These are phyloP conservation scores for Knipowitschia caucasica DNA, from an alignment of 2,797 vertebrate genomes.

Conservation along the genomic window DNA sequence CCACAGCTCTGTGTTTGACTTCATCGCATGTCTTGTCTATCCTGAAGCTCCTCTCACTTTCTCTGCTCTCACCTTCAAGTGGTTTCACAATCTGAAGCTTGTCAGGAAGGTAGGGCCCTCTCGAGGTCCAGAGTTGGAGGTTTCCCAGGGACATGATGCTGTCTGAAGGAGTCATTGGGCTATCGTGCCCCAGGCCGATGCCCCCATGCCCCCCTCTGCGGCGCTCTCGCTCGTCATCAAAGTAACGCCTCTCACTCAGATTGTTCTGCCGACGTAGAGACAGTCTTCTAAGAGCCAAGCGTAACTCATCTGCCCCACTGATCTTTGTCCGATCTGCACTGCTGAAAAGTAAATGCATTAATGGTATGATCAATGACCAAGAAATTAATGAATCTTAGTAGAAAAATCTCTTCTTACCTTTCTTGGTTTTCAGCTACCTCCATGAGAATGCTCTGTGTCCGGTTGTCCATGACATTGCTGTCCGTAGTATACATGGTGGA, in stretches of 20 bases:
- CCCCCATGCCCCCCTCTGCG: conserved; percentile 78
- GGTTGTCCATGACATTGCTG: conserved; percentile 84
- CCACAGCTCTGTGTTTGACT: conserved; percentile 9
- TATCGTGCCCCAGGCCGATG: conserved; percentile 65
- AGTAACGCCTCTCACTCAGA: conserved; percentile 90
- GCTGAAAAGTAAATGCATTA: conserved; percentile 9
- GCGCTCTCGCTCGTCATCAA: conserved; percentile 90
- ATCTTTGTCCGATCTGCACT: conserved; percentile 79
- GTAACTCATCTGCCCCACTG: conserved; percentile 87
- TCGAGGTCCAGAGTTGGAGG: conserved; percentile 86
- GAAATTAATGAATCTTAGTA: not conserved
- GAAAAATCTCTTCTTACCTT: conserved; percentile 34
- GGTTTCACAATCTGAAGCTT: conserved; percentile 99
- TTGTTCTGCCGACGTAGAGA: conserved; percentile 94
- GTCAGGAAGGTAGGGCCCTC: conserved; percentile 92
- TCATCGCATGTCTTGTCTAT: conserved; percentile 36
- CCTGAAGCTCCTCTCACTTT: conserved; percentile 15
- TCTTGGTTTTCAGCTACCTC: conserved; percentile 79
- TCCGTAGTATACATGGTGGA: conserved; percentile 79
- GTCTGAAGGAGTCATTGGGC: conserved; percentile 84
- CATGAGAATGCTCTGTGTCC: conserved; percentile 88
- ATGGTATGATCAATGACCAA: not conserved
- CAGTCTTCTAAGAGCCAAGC: conserved; percentile 87
- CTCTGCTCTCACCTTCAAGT: conserved; percentile 88
- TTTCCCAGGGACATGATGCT: conserved; percentile 96